A percentile compares a stretch with the other conserved stretches of the same genome.
Evolutionary conservation across 2,888 invertebrate species (phyloP).

Genomic region (Kuschelorhynchus macadamiae): DNA sequence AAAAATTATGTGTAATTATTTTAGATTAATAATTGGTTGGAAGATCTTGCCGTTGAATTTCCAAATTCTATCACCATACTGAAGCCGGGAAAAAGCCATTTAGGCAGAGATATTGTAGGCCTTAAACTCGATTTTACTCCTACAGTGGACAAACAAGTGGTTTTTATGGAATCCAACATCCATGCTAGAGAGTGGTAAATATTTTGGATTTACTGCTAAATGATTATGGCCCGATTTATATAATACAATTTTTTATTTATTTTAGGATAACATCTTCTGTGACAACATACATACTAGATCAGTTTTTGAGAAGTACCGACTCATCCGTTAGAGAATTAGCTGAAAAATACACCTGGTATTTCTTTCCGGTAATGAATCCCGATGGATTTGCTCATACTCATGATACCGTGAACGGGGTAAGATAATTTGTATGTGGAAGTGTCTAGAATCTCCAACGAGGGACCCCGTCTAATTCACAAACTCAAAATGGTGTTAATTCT

Average conservation of each 20-base stretch:
- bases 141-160: conserved; percentile 72
- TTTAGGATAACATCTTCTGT: conserved; percentile 64
- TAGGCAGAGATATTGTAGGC: conserved; percentile 74
- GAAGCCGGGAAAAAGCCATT: conserved; percentile 73
- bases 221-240: no score
- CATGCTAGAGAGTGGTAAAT: conserved; percentile 65
- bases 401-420: conserved; percentile 70
- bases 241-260: no score
- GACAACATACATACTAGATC: conserved; percentile 73
- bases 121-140: conserved; percentile 68
- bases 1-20: no score
- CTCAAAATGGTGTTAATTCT: no score
- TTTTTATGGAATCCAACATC: conserved; percentile 76
- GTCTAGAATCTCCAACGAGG: no score
- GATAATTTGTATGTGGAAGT: no score
- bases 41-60: conserved; percentile 67
- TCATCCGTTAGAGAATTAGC: conserved; percentile 70
- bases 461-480: no score
- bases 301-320: conserved; percentile 76
- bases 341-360: conserved; percentile 81
- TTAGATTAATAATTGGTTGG: conserved; percentile 71
- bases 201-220: no score
- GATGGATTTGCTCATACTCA: conserved; percentile 82
- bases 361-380: conserved; percentile 81
- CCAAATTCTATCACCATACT: conserved; percentile 70